Conservation (phyloP, 2,113 vertebrate species). For the Macaca fascicularis region DNA sequence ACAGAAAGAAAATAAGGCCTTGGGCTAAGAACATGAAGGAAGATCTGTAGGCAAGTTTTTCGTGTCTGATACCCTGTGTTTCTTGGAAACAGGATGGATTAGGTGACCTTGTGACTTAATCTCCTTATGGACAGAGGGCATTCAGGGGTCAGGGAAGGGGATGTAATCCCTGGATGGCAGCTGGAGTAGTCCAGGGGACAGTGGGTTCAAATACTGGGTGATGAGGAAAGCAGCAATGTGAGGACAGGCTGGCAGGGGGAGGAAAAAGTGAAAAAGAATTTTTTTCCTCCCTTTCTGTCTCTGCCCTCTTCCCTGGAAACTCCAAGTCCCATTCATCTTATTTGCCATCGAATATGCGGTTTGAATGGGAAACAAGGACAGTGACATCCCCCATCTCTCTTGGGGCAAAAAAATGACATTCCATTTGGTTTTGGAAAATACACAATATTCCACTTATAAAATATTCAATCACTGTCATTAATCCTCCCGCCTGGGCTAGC, state of each 20-base stretch:
- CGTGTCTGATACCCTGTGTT: not conserved
- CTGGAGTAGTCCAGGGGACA: not conserved
- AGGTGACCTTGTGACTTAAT: not conserved
- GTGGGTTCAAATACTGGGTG: not conserved
- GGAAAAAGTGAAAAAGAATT: slow-evolving; percentile 64
- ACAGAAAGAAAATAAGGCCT: not conserved
- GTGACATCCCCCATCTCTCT: slow-evolving; percentile 81
- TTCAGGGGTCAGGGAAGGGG: not conserved
- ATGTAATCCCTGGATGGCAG: fast-evolving
- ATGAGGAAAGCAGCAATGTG: not conserved
- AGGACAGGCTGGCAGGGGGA: slow-evolving; percentile 51
- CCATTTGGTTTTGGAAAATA: slow-evolving; percentile 88
- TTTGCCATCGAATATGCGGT: slow-evolving; percentile 71
- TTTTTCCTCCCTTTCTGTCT: not conserved
- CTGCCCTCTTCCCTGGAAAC: not conserved
- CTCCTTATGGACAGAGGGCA: not conserved
- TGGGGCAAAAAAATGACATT: slow-evolving; percentile 84
- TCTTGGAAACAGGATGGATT: not conserved
- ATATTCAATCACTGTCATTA: slow-evolving; percentile 89
- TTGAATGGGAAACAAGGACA: slow-evolving; percentile 82
- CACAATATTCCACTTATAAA: slow-evolving; percentile 90
- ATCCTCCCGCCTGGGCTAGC: slow-evolving; percentile 81
- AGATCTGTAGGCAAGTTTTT: not conserved
- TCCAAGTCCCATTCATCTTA: slow-evolving; percentile 66
- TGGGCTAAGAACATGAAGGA: not conserved